phyloP scores from a whole-genome alignment of 2,113 vertebrate species.

The Felis chaus region DNA sequence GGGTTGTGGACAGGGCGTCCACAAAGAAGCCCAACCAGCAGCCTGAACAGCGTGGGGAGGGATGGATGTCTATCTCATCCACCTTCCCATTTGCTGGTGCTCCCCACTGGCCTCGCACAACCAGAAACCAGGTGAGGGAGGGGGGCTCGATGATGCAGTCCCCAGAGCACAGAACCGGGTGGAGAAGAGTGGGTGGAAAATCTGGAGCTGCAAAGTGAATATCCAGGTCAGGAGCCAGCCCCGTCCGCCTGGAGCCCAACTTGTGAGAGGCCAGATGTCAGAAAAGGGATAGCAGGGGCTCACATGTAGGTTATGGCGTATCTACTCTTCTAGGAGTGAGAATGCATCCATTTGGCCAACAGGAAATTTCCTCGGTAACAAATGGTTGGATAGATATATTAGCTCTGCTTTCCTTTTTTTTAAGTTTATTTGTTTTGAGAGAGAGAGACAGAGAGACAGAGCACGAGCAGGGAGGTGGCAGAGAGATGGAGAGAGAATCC shows the following conservation, averaged over 20 bases:
- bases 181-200: neutral
- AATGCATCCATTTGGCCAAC: neutral
- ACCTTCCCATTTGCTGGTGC: neutral
- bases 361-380: neutral
- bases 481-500: no score
- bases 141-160: neutral
- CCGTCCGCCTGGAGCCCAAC: neutral
- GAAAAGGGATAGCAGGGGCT: neutral
- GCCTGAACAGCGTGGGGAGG: no score
- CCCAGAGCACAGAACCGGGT: neutral
- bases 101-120: neutral
- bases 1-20: accelerated
- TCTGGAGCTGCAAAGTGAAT: no score
- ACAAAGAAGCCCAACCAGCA: neutral
- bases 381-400: neutral
- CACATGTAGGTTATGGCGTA: neutral
- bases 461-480: no score
- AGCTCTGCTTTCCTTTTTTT: neutral
- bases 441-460: no score
- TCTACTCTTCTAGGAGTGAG: neutral
- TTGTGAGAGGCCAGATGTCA: neutral
- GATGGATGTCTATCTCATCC: no score
- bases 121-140: neutral
- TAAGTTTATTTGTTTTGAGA: no score
- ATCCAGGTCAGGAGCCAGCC: neutral